These are phyloP conservation scores for Euplagia quadripunctaria DNA, from an alignment of 2,888 invertebrate genomes.

Conservation along the genomic window DNA sequence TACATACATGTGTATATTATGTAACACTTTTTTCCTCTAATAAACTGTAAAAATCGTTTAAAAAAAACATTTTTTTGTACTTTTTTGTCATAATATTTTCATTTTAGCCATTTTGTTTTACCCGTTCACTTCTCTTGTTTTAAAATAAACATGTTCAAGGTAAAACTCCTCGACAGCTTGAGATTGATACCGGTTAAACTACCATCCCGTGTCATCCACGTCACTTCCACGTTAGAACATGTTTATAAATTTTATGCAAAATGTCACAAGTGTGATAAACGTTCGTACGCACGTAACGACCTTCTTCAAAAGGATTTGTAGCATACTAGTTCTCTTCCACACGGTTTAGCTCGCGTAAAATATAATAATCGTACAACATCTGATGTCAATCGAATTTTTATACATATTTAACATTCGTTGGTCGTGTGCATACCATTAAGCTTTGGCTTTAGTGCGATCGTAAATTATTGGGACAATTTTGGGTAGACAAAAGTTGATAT, in stretches of 20 bases:
- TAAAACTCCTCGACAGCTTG: conserved; percentile 4
- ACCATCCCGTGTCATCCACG: conserved; percentile 1
- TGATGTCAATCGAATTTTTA: too few relatives aligned
- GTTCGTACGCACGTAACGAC: neutral
- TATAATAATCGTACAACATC: too few relatives aligned
- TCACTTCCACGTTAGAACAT: neutral
- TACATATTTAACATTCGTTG: too few relatives aligned
- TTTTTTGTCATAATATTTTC: too few relatives aligned
- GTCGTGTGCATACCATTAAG: too few relatives aligned
- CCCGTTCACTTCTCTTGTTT: neutral
- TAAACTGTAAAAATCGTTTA: too few relatives aligned
- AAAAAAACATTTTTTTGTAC: too few relatives aligned
- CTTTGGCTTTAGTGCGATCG: too few relatives aligned
- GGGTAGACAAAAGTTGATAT: too few relatives aligned
- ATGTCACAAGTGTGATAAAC: conserved; percentile 4
- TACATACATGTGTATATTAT: too few relatives aligned
- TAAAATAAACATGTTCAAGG: conserved; percentile 7
- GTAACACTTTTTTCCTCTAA: too few relatives aligned
- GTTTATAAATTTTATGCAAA: conserved; percentile 10
- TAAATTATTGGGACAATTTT: too few relatives aligned
- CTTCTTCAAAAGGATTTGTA: neutral
- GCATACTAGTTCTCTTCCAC: neutral
- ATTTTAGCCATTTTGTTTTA: neutral
- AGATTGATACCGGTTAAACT: conserved; percentile 11
- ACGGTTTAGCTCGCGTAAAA: neutral